Conservation (phyloP, 2,797 vertebrate genomes). For the Uromys caudimaculatus region DNA sequence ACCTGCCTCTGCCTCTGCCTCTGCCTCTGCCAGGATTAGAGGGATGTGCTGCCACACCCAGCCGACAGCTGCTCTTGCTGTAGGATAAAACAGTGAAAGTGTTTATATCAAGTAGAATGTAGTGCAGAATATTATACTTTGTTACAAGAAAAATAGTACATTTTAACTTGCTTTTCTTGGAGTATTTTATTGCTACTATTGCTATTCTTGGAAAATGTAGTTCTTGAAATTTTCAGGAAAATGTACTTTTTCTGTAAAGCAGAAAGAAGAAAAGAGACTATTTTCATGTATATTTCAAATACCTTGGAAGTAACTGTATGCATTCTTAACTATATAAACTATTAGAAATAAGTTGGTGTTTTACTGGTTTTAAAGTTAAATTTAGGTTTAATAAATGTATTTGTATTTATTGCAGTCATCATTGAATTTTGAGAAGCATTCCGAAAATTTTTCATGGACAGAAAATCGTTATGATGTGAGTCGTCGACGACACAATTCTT, state of each 20-base stretch:
- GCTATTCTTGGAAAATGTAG: background rate
- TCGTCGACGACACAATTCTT: slow-evolving; percentile 89
- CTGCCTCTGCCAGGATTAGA: background rate
- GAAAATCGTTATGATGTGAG: slow-evolving; percentile 87
- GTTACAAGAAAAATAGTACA: background rate
- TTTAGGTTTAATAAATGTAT: background rate
- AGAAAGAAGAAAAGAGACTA: background rate
- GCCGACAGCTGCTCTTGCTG: background rate
- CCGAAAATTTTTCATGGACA: slow-evolving; percentile 84
- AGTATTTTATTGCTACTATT: background rate
- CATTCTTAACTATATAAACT: background rate
- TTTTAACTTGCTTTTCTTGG: background rate
- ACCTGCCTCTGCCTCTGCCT: background rate
- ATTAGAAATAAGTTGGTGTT: background rate
- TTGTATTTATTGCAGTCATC: slow-evolving; percentile 84
- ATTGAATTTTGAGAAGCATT: slow-evolving; percentile 88
- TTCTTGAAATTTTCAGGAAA: background rate
- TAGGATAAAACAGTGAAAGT: slow-evolving; percentile 39
- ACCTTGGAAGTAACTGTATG: background rate
- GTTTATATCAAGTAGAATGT: background rate
- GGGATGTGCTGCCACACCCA: background rate
- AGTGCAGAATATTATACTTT: background rate
- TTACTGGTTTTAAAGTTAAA: slow-evolving; percentile 9
- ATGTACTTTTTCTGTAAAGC: background rate
- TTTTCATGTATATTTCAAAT: background rate